phyloP scores from a whole-genome alignment of 2,797 vertebrate genomes.

The Antrozous pallidus region DNA sequence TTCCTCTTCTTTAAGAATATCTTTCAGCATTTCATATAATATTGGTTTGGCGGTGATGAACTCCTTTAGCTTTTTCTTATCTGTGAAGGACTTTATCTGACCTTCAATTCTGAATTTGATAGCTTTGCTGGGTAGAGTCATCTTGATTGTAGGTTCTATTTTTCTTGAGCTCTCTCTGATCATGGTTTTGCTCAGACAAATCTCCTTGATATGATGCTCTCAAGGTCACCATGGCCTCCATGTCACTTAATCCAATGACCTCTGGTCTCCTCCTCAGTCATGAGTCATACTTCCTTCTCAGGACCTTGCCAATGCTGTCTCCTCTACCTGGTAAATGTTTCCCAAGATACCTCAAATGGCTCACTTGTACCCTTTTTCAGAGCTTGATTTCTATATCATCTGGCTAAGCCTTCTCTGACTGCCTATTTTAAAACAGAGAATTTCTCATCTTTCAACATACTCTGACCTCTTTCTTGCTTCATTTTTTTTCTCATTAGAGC shows the following conservation, averaged over 20 bases:
- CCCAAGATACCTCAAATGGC: neutral
- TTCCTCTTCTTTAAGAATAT: too few relatives aligned
- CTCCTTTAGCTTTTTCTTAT: too few relatives aligned
- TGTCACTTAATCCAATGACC: neutral
- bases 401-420: neutral
- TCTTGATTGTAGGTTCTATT: too few relatives aligned
- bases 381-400: neutral
- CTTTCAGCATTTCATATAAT: too few relatives aligned
- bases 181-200: neutral
- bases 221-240: neutral
- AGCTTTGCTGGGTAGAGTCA: too few relatives aligned
- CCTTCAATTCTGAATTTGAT: too few relatives aligned
- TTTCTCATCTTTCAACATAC: neutral
- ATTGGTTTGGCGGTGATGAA: too few relatives aligned
- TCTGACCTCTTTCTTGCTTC: neutral
- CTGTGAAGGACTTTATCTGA: too few relatives aligned
- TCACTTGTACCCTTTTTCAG: neutral
- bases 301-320: neutral
- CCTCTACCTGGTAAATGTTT: neutral
- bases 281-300: neutral
- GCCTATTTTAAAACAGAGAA: neutral
- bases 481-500: neutral
- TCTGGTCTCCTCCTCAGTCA: neutral
- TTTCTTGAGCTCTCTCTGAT: neutral
- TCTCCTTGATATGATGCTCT: neutral